phyloP scores from a whole-genome alignment of 1,140 invertebrate species.

The Grapholita molesta region DNA sequence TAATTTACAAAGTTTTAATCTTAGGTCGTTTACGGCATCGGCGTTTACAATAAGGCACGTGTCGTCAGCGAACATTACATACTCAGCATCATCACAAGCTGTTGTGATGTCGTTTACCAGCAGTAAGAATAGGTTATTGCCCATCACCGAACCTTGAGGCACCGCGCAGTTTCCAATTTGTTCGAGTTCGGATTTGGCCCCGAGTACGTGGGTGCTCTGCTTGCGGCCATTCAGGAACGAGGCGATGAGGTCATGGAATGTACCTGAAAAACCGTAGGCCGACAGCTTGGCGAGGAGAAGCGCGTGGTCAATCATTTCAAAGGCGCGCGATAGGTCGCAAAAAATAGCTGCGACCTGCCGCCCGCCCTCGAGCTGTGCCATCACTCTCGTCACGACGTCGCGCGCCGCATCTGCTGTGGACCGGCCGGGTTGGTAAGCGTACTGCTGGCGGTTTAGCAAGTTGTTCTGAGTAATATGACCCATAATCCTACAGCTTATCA shows the following conservation, averaged over 20 bases:
- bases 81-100: not conserved
- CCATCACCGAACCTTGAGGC: conserved; percentile 2
- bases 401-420: not conserved
- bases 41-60: not conserved
- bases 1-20: not conserved
- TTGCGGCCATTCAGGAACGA: not conserved
- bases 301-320: conserved; percentile 10
- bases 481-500: not conserved
- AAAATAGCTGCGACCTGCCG: conserved; percentile 19
- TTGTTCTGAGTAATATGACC: not conserved
- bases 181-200: not conserved
- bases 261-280: conserved; percentile 9
- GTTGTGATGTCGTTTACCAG: not conserved
- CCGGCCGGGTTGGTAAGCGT: conserved; percentile 5
- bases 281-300: conserved; percentile 16
- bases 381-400: not conserved
- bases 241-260: not conserved
- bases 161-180: not conserved
- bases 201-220: not conserved
- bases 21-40: not conserved
- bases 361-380: not conserved
- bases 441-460: not conserved
- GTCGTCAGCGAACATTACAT: not conserved
- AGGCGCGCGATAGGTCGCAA: conserved; percentile 21
- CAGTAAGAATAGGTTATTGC: not conserved